These are phyloP conservation scores for Melanotaenia nigrans DNA, from an alignment of 2,797 vertebrate species.

Conservation along the genomic window DNA sequence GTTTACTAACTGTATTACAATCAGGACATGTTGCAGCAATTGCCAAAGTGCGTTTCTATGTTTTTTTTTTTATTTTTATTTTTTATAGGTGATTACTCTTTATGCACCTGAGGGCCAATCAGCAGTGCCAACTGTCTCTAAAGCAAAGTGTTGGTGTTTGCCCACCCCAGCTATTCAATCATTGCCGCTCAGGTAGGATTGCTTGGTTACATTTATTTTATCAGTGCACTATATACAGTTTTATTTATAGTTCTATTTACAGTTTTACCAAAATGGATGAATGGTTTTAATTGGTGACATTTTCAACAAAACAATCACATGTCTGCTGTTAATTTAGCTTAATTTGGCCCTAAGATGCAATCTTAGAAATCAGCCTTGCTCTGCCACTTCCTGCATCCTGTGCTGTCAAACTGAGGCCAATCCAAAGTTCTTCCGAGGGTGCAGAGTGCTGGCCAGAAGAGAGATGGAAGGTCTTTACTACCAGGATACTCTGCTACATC, in stretches of 20 bases:
- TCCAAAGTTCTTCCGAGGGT: slow-evolving; percentile 57
- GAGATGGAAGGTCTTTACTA: slow-evolving; percentile 86
- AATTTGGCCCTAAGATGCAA: slow-evolving; percentile 69
- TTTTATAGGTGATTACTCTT: slow-evolving; percentile 52
- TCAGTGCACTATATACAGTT: not conserved
- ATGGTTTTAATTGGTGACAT: not conserved
- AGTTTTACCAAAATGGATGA: not conserved
- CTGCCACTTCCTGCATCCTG: slow-evolving; percentile 38
- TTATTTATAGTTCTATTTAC: too few relatives aligned
- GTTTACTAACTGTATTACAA: not conserved
- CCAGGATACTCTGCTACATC: slow-evolving; percentile 79
- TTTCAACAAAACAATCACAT: too few relatives aligned
- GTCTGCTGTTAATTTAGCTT: too few relatives aligned
- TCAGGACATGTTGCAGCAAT: not conserved
- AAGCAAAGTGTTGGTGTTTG: slow-evolving; percentile 65
- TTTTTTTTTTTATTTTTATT: not conserved
- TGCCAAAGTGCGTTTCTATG: not conserved
- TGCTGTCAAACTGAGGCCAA: slow-evolving; percentile 16
- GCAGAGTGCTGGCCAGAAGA: slow-evolving; percentile 84
- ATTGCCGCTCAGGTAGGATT: slow-evolving; percentile 49
- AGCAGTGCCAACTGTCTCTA: slow-evolving; percentile 15
- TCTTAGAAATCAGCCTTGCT: slow-evolving; percentile 44
- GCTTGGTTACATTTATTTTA: not conserved
- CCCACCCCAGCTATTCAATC: slow-evolving; percentile 1
- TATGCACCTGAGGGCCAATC: slow-evolving; percentile 46